These are phyloP conservation scores for Manduca sexta DNA, from an alignment of 1,140 invertebrate species.

Conservation along the genomic window DNA sequence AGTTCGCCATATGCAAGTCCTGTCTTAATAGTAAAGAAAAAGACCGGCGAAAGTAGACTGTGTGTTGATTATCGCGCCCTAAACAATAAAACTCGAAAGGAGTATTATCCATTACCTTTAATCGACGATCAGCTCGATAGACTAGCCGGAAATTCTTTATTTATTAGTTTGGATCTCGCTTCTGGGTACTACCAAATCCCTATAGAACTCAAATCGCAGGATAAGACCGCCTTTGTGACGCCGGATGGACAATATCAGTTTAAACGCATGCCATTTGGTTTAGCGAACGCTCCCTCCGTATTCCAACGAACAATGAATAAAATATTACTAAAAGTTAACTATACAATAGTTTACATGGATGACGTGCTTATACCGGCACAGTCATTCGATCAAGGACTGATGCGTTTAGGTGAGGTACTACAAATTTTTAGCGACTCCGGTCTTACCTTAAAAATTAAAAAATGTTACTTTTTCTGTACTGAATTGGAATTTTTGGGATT, in stretches of 20 bases:
- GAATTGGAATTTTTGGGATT: too few species aligned
- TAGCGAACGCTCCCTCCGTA: too few species aligned
- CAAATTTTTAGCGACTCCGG: too few species aligned
- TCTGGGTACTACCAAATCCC: slow-evolving; percentile 6
- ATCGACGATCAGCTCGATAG: slow-evolving; percentile 7
- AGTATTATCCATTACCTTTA: slow-evolving; percentile 9
- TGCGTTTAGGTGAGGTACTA: too few species aligned
- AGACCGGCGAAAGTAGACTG: slow-evolving; percentile 2
- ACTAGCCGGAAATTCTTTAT: slow-evolving; percentile 3
- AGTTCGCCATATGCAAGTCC: slow-evolving; percentile 5
- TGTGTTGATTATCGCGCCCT: slow-evolving; percentile 4
- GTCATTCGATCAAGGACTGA: too few species aligned
- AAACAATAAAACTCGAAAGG: slow-evolving; percentile 7
- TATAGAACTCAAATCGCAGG: neutral
- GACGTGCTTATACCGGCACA: too few species aligned
- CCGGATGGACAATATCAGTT: too few species aligned
- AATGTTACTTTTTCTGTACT: too few species aligned
- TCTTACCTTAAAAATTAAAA: too few species aligned
- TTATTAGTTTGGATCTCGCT: slow-evolving; percentile 6
- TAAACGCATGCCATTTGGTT: too few species aligned
- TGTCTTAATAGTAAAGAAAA: slow-evolving; percentile 5
- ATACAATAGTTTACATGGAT: neutral
- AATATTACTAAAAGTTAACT: neutral
- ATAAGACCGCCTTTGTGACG: slow-evolving; percentile 4
- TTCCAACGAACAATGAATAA: too few species aligned